Conservation (phyloP, 2,888 invertebrate species). For the Lycocerus yunnanus region DNA sequence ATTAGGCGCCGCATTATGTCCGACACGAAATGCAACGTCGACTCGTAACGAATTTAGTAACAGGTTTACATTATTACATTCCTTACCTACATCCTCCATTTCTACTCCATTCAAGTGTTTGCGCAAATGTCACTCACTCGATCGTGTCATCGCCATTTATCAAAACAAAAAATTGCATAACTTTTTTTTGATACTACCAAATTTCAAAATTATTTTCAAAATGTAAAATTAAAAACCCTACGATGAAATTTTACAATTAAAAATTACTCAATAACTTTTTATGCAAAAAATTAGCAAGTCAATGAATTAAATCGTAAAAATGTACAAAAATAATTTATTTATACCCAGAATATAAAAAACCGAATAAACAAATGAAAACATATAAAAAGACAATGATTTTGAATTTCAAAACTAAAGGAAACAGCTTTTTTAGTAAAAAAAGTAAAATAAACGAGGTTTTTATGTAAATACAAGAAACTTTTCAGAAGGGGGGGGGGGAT, state of each 20-base stretch:
- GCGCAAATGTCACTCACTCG: slow-evolving; percentile 12
- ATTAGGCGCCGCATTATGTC: background rate
- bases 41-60: background rate
- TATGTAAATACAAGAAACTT: too few species aligned
- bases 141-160: background rate
- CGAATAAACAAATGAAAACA: background rate
- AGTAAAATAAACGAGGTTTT: too few species aligned
- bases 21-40: background rate
- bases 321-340: background rate
- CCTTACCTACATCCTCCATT: slow-evolving; percentile 2
- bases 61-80: background rate
- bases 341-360: background rate
- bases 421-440: too few species aligned
- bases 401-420: too few species aligned
- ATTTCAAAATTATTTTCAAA: background rate
- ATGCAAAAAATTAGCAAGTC: background rate
- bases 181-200: background rate
- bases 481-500: too few species aligned
- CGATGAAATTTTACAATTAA: background rate
- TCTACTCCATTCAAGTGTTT: background rate
- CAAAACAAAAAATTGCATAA: background rate
- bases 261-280: background rate
- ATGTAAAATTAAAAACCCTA: background rate
- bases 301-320: background rate
- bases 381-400: too few species aligned